Percentiles rank a stretch among this genome's conserved stretches.
phyloP scores from a whole-genome alignment of 2,888 invertebrate species.

The Sphaerophoria taeniata region DNA sequence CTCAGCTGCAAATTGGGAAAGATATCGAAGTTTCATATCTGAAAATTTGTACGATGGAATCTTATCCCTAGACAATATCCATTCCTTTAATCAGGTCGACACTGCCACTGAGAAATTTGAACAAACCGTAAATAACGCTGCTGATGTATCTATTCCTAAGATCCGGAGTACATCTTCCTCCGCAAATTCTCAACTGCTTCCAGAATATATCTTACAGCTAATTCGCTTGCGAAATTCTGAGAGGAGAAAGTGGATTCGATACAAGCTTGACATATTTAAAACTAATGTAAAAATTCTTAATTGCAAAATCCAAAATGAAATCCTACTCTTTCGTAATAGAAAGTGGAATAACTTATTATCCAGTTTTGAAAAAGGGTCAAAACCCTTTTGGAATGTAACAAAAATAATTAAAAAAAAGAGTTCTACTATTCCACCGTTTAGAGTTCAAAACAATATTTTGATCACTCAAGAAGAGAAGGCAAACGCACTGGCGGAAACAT shows the following conservation, averaged over 20 bases:
- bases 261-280: slow-evolving; percentile 11
- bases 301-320: neutral
- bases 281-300: slow-evolving; percentile 7
- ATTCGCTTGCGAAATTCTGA: slow-evolving; percentile 9
- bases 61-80: neutral
- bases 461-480: slow-evolving; percentile 4
- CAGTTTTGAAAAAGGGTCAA: too few species aligned
- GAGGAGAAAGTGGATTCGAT: slow-evolving; percentile 6
- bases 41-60: slow-evolving; percentile 5
- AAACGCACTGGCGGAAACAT: neutral
- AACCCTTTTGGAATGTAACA: neutral
- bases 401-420: slow-evolving; percentile 8
- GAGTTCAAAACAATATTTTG: neutral
- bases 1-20: neutral
- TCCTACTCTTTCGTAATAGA: neutral
- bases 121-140: neutral
- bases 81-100: neutral
- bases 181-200: neutral
- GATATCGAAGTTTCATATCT: slow-evolving; percentile 6
- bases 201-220: slow-evolving; percentile 6
- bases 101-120: neutral
- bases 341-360: too few species aligned
- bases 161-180: neutral
- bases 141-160: neutral
- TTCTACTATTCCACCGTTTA: neutral